A percentile compares a stretch with the other conserved stretches of the same genome.
phyloP scores from a whole-genome alignment of 35 echinoderm and acorn worm genomes.

The Hemicentrotus pulcherrimus region DNA sequence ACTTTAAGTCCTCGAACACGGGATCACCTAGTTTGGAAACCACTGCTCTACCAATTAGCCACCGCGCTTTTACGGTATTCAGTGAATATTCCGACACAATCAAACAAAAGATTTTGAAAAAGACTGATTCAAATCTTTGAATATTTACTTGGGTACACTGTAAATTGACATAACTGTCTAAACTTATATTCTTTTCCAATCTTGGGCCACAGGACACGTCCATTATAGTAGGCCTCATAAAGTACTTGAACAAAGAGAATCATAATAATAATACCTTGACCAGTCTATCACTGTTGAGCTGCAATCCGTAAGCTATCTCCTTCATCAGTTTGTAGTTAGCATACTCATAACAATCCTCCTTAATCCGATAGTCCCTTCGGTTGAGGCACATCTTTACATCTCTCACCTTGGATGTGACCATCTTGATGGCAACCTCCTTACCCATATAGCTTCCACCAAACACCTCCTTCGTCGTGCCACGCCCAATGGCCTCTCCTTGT shows the following conservation, averaged over 20 bases:
- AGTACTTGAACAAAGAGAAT: neutral
- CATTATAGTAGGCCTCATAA: neutral
- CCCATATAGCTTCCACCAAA: constrained; percentile 56
- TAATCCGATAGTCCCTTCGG: constrained; percentile 38
- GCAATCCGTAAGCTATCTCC: constrained; percentile 71
- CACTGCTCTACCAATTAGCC: too few species aligned
- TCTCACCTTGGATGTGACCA: constrained; percentile 79
- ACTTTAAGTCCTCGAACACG: too few species aligned
- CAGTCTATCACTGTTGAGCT: constrained; percentile 80
- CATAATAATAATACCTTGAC: constrained; percentile 62
- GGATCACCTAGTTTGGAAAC: too few species aligned
- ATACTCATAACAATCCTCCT: constrained; percentile 72
- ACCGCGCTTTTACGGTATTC: too few species aligned
- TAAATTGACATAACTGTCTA: neutral
- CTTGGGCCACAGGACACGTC: neutral
- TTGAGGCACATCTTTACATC: constrained; percentile 77
- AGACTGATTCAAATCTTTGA: too few species aligned
- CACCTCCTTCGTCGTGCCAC: constrained; percentile 88
- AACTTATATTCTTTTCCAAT: neutral
- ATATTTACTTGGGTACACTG: too few species aligned
- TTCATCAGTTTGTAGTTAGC: constrained; percentile 96
- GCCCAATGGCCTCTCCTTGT: constrained; percentile 49
- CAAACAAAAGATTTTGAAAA: too few species aligned
- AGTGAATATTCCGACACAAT: too few species aligned
- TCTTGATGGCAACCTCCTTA: constrained; percentile 72